These are phyloP conservation scores for Clostera curtula DNA, from an alignment of 2,888 invertebrate species.

Conservation along the genomic window DNA sequence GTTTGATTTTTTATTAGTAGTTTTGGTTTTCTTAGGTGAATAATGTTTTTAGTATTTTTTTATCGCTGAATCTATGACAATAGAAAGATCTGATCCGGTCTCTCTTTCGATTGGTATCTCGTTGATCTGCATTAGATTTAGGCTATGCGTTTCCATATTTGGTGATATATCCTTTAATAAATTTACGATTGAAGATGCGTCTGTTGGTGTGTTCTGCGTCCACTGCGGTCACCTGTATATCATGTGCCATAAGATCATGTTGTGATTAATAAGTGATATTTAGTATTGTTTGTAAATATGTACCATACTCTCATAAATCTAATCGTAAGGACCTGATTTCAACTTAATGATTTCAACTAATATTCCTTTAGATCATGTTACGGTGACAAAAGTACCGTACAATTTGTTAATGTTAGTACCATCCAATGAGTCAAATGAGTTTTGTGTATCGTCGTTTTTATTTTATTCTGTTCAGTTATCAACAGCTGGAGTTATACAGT, in stretches of 20 bases:
- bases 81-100: slow-evolving; percentile 75
- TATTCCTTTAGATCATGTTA: slow-evolving; percentile 30
- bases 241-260: slow-evolving; percentile 73
- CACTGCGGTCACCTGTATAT: slow-evolving; percentile 55
- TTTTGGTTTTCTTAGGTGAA: slow-evolving; percentile 65
- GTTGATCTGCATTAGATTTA: slow-evolving; percentile 63
- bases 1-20: slow-evolving; percentile 60
- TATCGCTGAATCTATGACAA: slow-evolving; percentile 73
- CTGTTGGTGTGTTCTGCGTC: slow-evolving; percentile 26
- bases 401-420: no score
- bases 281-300: slow-evolving; percentile 74
- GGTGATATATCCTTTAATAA: slow-evolving; percentile 60
- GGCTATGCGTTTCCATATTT: slow-evolving; percentile 45
- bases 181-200: slow-evolving; percentile 63
- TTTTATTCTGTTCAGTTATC: no score
- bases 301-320: slow-evolving; percentile 67
- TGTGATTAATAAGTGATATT: slow-evolving; percentile 74
- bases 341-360: slow-evolving; percentile 40
- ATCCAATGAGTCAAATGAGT: no score
- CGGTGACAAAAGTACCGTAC: no score
- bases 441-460: no score
- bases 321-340: slow-evolving; percentile 51
- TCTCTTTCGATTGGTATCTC: slow-evolving; percentile 38
- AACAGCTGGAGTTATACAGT: no score
- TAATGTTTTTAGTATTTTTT: slow-evolving; percentile 73